phyloP scores from a whole-genome alignment of 2,113 vertebrate genomes.

The Corythornis vintsioides region DNA sequence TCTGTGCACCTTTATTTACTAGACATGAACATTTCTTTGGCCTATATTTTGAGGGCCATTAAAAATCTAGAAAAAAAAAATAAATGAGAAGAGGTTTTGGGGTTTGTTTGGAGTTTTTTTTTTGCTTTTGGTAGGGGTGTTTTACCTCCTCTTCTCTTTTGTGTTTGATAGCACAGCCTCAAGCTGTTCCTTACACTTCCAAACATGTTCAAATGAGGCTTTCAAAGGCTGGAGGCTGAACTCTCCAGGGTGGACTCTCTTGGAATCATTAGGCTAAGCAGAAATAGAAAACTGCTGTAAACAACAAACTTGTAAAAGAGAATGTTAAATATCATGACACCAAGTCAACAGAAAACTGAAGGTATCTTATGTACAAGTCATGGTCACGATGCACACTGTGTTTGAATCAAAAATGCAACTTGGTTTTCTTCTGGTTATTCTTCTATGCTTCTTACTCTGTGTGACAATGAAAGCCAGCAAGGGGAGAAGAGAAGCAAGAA shows the following conservation, averaged over 20 bases:
- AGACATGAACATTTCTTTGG: not conserved
- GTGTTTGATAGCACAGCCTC: constrained; percentile 31
- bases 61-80: constrained; percentile 1
- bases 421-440: constrained; percentile 34
- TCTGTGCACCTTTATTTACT: not conserved
- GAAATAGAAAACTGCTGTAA: constrained; percentile 58
- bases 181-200: constrained; percentile 1
- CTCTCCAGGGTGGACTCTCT: constrained; percentile 56
- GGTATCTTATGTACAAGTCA: constrained; percentile 38
- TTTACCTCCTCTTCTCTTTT: not conserved
- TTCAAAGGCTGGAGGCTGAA: constrained; percentile 64
- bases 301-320: constrained; percentile 52
- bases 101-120: not conserved
- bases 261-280: constrained; percentile 67
- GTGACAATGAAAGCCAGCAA: not conserved
- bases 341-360: constrained; percentile 65
- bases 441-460: not conserved
- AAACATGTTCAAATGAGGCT: constrained; percentile 33
- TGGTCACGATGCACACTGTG: constrained; percentile 21
- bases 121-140: not conserved
- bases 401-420: constrained; percentile 41
- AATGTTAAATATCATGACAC: constrained; percentile 54
- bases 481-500: too few species aligned
- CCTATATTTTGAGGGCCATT: constrained; percentile 19
- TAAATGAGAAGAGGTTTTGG: not conserved